Evolutionary conservation across 2,888 invertebrate genomes (phyloP).

Genomic region (Pollenia amentaria): DNA sequence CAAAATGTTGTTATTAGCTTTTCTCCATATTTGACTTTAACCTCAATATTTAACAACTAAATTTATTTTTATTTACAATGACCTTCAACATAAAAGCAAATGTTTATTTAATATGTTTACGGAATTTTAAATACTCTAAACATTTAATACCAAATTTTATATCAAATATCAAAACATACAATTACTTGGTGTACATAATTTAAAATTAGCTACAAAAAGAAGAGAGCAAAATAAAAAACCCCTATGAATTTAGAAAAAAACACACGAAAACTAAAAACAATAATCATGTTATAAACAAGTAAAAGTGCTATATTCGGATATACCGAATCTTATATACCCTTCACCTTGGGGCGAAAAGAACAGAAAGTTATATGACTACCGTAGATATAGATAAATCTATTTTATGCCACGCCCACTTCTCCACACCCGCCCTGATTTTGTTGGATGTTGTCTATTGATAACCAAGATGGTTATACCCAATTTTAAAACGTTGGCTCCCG

Average conservation of each 20-base stretch:
- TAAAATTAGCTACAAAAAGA: not conserved
- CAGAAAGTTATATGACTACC: too few species aligned
- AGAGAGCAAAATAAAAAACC: not conserved
- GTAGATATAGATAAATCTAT: too few species aligned
- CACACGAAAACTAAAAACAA: not conserved
- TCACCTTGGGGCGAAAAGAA: too few species aligned
- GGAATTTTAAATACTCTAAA: conserved; percentile 44
- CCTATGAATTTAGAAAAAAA: not conserved
- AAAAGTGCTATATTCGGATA: too few species aligned
- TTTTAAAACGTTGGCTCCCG: too few species aligned
- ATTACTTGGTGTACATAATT: not conserved
- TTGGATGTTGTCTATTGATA: too few species aligned
- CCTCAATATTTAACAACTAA: conserved; percentile 37
- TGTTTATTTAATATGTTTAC: conserved; percentile 50
- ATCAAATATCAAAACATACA: conserved; percentile 25
- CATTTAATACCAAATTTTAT: not conserved
- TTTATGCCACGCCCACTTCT: too few species aligned
- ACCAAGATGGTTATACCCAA: too few species aligned
- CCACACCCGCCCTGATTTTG: too few species aligned
- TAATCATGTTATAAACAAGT: not conserved
- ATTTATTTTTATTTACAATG: conserved; percentile 30
- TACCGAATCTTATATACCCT: too few species aligned
- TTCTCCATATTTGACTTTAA: conserved; percentile 31
- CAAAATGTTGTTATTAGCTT: not conserved
- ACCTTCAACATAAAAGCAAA: conserved; percentile 54